Conservation (phyloP, 2,797 vertebrate genomes). For the Centroberyx gerrardi region DNA sequence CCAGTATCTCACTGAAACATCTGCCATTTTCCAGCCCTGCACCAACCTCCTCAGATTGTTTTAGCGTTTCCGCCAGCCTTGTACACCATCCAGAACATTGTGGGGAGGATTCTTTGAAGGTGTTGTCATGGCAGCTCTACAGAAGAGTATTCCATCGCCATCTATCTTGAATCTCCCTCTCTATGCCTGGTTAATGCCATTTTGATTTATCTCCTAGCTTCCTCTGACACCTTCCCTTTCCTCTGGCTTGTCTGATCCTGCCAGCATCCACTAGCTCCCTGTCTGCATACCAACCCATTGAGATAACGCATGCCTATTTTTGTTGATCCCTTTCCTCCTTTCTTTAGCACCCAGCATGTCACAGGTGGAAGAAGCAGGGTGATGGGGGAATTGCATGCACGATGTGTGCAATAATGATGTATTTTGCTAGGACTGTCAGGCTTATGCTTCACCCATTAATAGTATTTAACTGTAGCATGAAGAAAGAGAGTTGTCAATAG, state of each 20-base stretch:
- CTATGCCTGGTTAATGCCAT: slow-evolving; percentile 56
- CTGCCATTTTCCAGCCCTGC: slow-evolving; percentile 43
- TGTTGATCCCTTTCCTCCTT: slow-evolving; percentile 47
- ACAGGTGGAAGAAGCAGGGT: slow-evolving; percentile 61
- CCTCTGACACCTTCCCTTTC: slow-evolving; percentile 72
- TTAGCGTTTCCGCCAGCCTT: slow-evolving; percentile 39
- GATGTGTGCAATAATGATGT: slow-evolving; percentile 51
- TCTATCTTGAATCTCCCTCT: slow-evolving; percentile 61
- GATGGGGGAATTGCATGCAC: slow-evolving; percentile 53
- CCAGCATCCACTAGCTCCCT: slow-evolving; percentile 55
- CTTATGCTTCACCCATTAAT: slow-evolving; percentile 39
- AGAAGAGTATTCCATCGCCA: slow-evolving; percentile 22
- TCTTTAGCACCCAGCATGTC: slow-evolving; percentile 72
- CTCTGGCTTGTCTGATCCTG: slow-evolving; percentile 80
- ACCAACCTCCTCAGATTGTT: slow-evolving; percentile 36
- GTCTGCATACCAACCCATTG: slow-evolving; percentile 77
- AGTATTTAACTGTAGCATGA: slow-evolving; percentile 42
- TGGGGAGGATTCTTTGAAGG: slow-evolving; percentile 44
- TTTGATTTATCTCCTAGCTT: slow-evolving; percentile 69
- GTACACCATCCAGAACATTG: slow-evolving; percentile 43
- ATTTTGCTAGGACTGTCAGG: slow-evolving; percentile 48
- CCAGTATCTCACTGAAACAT: slow-evolving; percentile 44
- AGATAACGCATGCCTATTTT: slow-evolving; percentile 72
- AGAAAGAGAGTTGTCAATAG: slow-evolving; percentile 29
- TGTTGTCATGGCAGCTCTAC: slow-evolving; percentile 45